These are phyloP conservation scores for Scomber scombrus DNA, from an alignment of 2,113 vertebrate genomes.

Conservation along the genomic window DNA sequence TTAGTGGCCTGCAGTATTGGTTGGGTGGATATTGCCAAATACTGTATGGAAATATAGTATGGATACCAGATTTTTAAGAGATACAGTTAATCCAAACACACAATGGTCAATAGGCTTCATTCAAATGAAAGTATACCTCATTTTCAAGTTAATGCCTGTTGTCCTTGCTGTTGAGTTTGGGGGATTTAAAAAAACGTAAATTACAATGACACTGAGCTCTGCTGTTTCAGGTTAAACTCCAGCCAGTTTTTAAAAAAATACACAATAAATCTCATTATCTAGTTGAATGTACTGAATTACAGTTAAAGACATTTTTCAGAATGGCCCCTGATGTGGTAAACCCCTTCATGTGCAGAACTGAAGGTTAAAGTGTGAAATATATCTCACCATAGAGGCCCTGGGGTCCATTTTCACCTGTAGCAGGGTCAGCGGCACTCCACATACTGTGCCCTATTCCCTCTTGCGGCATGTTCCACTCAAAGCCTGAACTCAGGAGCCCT, in stretches of 20 bases:
- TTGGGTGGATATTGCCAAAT: slow-evolving; percentile 8
- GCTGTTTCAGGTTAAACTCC: neutral
- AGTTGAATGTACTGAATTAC: neutral
- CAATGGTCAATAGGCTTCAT: neutral
- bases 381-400: slow-evolving; percentile 72
- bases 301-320: too few relatives aligned
- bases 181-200: neutral
- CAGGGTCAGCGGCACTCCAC: slow-evolving; percentile 91
- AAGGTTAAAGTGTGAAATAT: neutral
- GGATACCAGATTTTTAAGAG: neutral
- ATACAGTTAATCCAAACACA: neutral
- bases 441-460: slow-evolving; percentile 75
- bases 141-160: too few relatives aligned
- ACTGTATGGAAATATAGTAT: neutral
- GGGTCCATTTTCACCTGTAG: slow-evolving; percentile 82
- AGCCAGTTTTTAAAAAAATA: neutral
- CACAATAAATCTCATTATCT: neutral
- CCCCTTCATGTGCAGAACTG: neutral
- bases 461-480: slow-evolving; percentile 81
- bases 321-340: neutral
- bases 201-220: neutral
- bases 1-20: neutral
- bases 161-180: neutral
- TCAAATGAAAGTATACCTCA: too few relatives aligned
- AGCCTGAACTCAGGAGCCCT: slow-evolving; percentile 86